These are phyloP conservation scores for Chrysocyon brachyurus DNA, from an alignment of 2,797 vertebrate genomes.

Conservation along the genomic window DNA sequence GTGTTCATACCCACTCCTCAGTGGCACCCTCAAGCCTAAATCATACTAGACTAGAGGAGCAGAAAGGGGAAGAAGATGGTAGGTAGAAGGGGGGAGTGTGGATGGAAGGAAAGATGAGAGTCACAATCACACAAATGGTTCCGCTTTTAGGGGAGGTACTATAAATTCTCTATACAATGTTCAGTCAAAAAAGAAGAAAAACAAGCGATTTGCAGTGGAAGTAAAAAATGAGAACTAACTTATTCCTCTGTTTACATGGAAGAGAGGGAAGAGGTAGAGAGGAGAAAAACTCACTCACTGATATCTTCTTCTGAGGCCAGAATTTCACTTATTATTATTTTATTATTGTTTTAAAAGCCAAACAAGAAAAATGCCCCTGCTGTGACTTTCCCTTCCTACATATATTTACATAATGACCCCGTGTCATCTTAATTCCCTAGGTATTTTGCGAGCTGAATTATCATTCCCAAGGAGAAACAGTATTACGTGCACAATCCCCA, in stretches of 20 bases:
- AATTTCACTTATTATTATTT: slow-evolving; percentile 42
- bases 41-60: fast-evolving
- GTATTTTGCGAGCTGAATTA: slow-evolving; percentile 54
- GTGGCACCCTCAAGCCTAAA: not conserved
- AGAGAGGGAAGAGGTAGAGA: not conserved
- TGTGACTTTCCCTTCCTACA: not conserved
- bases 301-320: not conserved
- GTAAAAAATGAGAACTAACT: not conserved
- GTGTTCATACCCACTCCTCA: fast-evolving
- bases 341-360: slow-evolving; percentile 53
- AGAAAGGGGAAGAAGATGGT: not conserved
- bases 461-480: slow-evolving; percentile 27
- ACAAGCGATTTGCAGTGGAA: not conserved
- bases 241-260: not conserved
- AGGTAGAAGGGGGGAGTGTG: fast-evolving
- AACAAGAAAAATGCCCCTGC: slow-evolving; percentile 1
- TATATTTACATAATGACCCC: slow-evolving; percentile 48
- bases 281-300: not conserved
- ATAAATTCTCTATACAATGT: not conserved
- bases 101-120: not conserved
- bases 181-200: not conserved
- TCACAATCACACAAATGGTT: not conserved
- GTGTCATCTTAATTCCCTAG: not conserved
- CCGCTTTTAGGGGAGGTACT: not conserved
- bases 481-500: not conserved